Conservation (phyloP, 2,888 invertebrate genomes). For the Thera obeliscata region DNA sequence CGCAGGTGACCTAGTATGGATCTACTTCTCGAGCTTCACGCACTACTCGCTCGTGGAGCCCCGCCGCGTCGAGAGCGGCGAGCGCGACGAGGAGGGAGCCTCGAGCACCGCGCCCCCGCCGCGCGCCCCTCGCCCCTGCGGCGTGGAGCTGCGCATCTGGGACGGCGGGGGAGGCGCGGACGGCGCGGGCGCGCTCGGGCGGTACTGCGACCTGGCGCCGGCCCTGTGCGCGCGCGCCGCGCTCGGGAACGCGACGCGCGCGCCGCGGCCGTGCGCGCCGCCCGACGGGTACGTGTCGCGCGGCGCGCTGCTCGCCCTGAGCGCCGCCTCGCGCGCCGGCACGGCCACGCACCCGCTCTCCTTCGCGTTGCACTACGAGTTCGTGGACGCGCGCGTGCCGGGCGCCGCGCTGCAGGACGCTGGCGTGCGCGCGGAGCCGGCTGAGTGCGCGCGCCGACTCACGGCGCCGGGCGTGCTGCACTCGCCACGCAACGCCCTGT, state of each 20-base stretch:
- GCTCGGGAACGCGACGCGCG: constrained; percentile 88
- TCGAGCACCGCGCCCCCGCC: constrained; percentile 37
- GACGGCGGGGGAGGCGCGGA: constrained; percentile 87
- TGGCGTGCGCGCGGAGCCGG: constrained; percentile 63
- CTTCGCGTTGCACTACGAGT: constrained; percentile 91
- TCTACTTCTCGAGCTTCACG: constrained; percentile 93
- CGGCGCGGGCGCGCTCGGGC: constrained; percentile 81
- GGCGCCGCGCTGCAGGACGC: constrained; percentile 85
- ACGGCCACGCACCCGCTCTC: constrained; percentile 92
- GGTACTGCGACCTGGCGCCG: constrained; percentile 90
- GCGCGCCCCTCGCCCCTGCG: constrained; percentile 71
- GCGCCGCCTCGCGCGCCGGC: constrained; percentile 85
- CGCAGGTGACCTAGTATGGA: constrained; percentile 91
- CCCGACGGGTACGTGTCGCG: constrained; percentile 91
- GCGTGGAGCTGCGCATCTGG: constrained; percentile 89
- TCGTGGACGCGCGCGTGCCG: constrained; percentile 91
- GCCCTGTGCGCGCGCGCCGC: constrained; percentile 93
- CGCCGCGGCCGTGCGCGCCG: constrained; percentile 90
- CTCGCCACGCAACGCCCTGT: constrained; percentile 91
- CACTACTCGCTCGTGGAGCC: constrained; percentile 88
- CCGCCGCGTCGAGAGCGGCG: constrained; percentile 80
- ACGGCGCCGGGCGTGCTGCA: constrained; percentile 85
- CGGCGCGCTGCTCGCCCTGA: constrained; percentile 65
- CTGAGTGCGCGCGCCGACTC: constrained; percentile 66
- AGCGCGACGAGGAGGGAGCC: constrained; percentile 69